A percentile compares a stretch with the other conserved stretches of the same genome.
These are phyloP conservation scores for Troilus luridus DNA, from an alignment of 2,888 invertebrate genomes.

Conservation along the genomic window DNA sequence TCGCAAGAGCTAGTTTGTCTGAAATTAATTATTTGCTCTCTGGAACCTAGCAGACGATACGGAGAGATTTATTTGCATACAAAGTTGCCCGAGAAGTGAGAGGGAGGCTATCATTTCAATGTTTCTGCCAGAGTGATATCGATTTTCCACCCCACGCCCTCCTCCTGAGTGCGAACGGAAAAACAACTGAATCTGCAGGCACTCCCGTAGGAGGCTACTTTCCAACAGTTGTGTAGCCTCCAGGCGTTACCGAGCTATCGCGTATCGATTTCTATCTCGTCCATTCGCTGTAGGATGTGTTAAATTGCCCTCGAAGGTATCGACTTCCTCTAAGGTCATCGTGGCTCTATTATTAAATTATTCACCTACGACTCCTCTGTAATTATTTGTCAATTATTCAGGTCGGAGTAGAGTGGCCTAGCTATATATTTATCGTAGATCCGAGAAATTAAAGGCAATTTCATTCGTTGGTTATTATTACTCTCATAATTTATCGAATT, in stretches of 20 bases:
- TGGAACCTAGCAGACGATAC: background rate
- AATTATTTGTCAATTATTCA: slow-evolving; percentile 19
- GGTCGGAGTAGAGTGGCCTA: background rate
- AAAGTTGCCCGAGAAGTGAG: background rate
- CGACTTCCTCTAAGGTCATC: background rate
- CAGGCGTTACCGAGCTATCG: background rate
- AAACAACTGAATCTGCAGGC: background rate
- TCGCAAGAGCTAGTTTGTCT: background rate
- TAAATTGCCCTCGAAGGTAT: background rate
- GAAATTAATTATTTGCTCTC: background rate
- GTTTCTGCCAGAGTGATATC: slow-evolving; percentile 8
- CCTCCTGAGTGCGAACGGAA: background rate
- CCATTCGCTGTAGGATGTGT: background rate
- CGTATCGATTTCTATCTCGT: background rate
- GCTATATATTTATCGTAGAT: no score
- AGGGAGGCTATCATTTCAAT: background rate
- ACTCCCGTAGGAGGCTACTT: background rate
- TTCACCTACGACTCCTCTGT: background rate
- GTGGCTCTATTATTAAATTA: background rate
- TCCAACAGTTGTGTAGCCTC: background rate
- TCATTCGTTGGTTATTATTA: no score
- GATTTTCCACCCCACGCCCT: background rate
- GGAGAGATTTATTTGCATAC: background rate
- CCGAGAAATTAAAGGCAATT: no score
- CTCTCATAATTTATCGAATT: no score